Percentiles rank a stretch among this genome's conserved stretches.
Conservation (phyloP, 2,113 vertebrate genomes). For the Speoplatyrhinus poulsoni region DNA sequence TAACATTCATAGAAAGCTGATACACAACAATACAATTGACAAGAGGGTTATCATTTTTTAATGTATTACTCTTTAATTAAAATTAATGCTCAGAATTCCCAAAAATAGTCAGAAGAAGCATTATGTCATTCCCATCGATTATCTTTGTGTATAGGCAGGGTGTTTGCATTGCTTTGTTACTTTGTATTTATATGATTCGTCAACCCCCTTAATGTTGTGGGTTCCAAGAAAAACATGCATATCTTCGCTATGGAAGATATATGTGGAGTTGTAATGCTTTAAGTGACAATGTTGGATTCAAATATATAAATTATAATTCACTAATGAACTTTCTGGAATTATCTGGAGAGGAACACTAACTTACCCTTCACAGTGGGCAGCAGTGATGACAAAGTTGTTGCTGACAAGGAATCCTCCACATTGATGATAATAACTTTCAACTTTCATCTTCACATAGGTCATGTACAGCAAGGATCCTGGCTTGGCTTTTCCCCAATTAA, state of each 20-base stretch:
- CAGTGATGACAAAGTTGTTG: constrained; percentile 68
- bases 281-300: no score
- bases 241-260: neutral
- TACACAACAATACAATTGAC: neutral
- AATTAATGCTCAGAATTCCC: no score
- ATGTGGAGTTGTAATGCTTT: neutral
- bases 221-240: constrained; percentile 60
- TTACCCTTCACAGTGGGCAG: constrained; percentile 64
- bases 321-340: neutral
- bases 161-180: constrained; percentile 29
- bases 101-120: constrained; percentile 46
- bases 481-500: constrained; percentile 58
- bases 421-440: neutral
- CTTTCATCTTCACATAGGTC: constrained; percentile 53
- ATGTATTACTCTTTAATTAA: no score
- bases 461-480: constrained; percentile 73
- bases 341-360: neutral
- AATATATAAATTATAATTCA: neutral
- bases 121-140: constrained; percentile 43
- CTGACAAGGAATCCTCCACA: constrained; percentile 74
- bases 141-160: constrained; percentile 4
- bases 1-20: constrained; percentile 38
- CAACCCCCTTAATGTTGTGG: constrained; percentile 49
- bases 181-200: constrained; percentile 16
- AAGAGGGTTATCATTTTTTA: no score